Base-by-base conservation (phyloP, 2,113 vertebrate species). In the Syngnathus scovelli region DNA sequence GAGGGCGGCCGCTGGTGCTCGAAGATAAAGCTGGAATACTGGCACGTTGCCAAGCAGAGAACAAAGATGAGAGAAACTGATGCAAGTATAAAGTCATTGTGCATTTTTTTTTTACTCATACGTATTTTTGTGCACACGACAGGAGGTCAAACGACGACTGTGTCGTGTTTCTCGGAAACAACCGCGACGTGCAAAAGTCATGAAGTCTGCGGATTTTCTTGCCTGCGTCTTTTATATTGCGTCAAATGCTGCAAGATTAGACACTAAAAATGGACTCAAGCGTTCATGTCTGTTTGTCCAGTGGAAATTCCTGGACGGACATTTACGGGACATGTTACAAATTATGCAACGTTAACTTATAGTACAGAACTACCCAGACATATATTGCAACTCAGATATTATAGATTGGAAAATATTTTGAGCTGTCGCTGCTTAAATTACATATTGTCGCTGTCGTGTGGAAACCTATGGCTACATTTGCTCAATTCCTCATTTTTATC, bases 1-100 rank as follows among this genome's bases (percentile, higher is more conserved):
- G 82, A 15, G 23, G 69, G 72, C 52, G 65, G 79, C 73, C 70
- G 51, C 82, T 81, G 80, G 83, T 82, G 80, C 78, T 74, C 64
- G 38, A 27, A 85, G 83, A 78, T 79, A 66, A 81, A 79, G 77
- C 61, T 33, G 73, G 75, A 84, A 69, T 76, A 60, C 19, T 65
- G 64, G 48, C 54, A 38, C 59, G 27, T 56, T 61, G 71, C 64
- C 67, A 58, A 64, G n/a, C 19, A 60, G 66, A 43, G 68, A 61
- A 64, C 0, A 51, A 61, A 61, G 60, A 64, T 21, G 44, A 77
- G 55, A 44, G 52, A 71, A 71, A 67, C 44, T 15, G 67, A 78
- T 70, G 70, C 71, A 78, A 71, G 78, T 60, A 71, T 74, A 68
- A 58, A 76, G 69, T 71, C 69, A 66, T 74, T 84, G 79, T 8